Base-by-base conservation (phyloP, 1,140 invertebrate genomes). In the Micrasema minimum region DNA sequence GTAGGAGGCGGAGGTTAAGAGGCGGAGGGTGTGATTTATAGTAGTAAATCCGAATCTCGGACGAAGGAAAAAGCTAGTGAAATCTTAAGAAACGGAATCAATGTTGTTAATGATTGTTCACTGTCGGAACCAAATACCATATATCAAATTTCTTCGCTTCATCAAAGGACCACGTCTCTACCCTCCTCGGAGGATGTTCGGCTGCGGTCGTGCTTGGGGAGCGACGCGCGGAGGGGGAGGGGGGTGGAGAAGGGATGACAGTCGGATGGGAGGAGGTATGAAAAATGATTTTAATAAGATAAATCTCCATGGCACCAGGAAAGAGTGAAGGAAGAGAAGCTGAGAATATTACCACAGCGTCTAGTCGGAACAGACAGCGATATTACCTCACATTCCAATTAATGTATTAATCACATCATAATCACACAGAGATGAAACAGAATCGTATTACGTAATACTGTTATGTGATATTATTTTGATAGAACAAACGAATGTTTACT, bases 211-310 rank as follows among this genome's bases (percentile, higher is more conserved):
- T 2, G 26, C 7, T 2, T 31, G 12, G 51, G 51, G 51, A 55
- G n/a, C 22, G 26, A 4, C 1, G 51, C 22, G 26, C 9, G 6
- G 51, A 9, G 43, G 46, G 35, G 66, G 43, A 35, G 57, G 57
- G 26, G 23, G 51, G 14, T 11, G 11, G 51, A 12, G 6, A 12
- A 14, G 51, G 26, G 57, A 38, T 59, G 46, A 45, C 51, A 55
- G 26, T 50, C 20, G 31, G 45, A 31, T 2, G 45, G 53, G 66
- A 65, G 65, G 57, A 69, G 67, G 69, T 70, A 73, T 73, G 72
- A 73, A 69, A 73, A 73, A 73, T 73, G 72, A 69, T 73, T 73
- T 73, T 70, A 73, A 73, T 73, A 73, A 73, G 65, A 73, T 70
- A 69, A 73, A 73, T 73, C 72, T 72, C 38, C 23, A 55, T 18